Percentiles rank a stretch among this genome's conserved stretches.
phyloP scores from a whole-genome alignment of 2,888 invertebrate genomes.

The Eudasyphora cyanicolor region DNA sequence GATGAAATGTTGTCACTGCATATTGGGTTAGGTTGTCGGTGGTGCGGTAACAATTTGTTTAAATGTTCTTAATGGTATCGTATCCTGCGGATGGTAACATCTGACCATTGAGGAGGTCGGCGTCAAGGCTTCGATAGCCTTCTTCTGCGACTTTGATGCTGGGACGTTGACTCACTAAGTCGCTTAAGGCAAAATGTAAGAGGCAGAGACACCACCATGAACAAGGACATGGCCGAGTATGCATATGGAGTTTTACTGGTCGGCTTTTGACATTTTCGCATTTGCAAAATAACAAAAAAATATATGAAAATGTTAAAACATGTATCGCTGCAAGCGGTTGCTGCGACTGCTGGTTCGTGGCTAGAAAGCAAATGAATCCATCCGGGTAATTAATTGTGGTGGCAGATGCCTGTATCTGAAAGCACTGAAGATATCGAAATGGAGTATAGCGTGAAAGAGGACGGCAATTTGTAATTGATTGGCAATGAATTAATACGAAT shows the following conservation, averaged over 20 bases:
- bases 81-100: slow-evolving; percentile 26
- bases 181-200: neutral
- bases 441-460: neutral
- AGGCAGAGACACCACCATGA: neutral
- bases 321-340: neutral
- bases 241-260: too few relatives aligned
- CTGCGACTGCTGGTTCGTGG: neutral
- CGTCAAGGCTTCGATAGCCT: neutral
- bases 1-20: neutral
- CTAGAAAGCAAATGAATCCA: neutral
- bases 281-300: too few relatives aligned
- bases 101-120: neutral
- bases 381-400: slow-evolving; percentile 10
- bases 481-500: neutral
- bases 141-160: too few relatives aligned
- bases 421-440: neutral
- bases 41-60: slow-evolving; percentile 14
- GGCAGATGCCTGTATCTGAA: neutral
- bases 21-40: neutral
- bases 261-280: too few relatives aligned
- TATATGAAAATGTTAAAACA: neutral
- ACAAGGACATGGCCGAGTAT: neutral
- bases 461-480: neutral
- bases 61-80: slow-evolving; percentile 33
- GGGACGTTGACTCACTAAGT: neutral